Evolutionary conservation across 2,888 invertebrate genomes (phyloP).

Genomic region (Romanomermis culicivorax): DNA sequence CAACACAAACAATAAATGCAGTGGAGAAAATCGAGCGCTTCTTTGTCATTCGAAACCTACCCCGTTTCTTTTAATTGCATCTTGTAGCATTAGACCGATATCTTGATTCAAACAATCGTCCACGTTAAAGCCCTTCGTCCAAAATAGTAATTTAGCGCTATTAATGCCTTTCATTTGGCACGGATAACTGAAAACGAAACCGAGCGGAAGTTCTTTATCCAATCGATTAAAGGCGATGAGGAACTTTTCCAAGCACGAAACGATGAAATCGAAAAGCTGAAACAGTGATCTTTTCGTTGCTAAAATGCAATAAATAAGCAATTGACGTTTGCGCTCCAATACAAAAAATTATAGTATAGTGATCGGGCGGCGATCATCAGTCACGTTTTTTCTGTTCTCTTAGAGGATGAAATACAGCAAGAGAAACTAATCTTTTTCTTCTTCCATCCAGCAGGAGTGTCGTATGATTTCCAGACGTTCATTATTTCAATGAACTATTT

Average conservation of each 20-base stretch:
- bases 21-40: not conserved
- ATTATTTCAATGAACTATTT: no score
- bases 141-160: slow-evolving; percentile 11
- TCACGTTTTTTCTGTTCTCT: no score
- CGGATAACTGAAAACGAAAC: slow-evolving; percentile 7
- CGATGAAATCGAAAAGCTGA: slow-evolving; percentile 6
- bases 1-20: not conserved
- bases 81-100: slow-evolving; percentile 23
- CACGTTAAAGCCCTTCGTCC: slow-evolving; percentile 29
- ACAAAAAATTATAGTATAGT: no score
- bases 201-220: slow-evolving; percentile 3
- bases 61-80: not conserved
- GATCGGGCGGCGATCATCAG: not conserved
- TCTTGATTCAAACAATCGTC: slow-evolving; percentile 27
- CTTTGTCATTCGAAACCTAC: slow-evolving; percentile 1
- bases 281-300: no score
- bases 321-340: no score
- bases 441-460: no score
- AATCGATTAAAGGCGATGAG: not conserved
- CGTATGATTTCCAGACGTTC: no score
- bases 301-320: no score
- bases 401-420: no score
- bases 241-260: not conserved
- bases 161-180: not conserved
- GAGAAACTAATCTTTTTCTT: no score